Evolutionary conservation across 2,113 vertebrate genomes (phyloP), one percentile per base, ranked within the genome.

Genomic region (Indri indri): DNA sequence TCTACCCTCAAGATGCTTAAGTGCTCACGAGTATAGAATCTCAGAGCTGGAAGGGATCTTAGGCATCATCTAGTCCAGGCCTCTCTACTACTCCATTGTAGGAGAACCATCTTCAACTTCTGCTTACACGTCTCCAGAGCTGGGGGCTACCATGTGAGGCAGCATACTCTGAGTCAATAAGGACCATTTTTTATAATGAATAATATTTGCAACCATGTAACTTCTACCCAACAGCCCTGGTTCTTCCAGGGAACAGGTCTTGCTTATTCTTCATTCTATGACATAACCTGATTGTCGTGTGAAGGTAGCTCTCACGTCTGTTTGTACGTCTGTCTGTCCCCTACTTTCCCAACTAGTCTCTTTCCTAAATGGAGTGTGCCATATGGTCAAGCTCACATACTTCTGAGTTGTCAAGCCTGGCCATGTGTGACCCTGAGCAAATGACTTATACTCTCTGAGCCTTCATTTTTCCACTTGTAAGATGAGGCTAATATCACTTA

Each of bases 391-490:
- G 40, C 54, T 93, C 89, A 61, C 22, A 47, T 8, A 40, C 25
- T 80, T 84, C 71, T 30, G 63, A 22, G 30, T 84, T 82, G 32
- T 54, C 80, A 57, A 70, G 1, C 17, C 42, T 95, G 76, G 23
- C 54, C 90, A 71, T 92, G 11, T 94, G 59, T 57, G 65, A 66
- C 37, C 89, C 68, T 76, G n/a, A 68, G 23, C 25, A 27, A 84
- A 9, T 76, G 77, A 25, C 1, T 61, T 17, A 17, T 0, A 37
- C 9, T 83, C 82, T 77, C 50, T 71, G 57, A 59, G 25, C n/a
- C 47, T 95, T 85, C 7, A 6, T 94, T 93, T 95, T 25, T 90
- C 66, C 30, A 13, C 87, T 73, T 74, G 82, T 73, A 85, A 96
- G 81, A 89, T 65, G 37, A 68, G 32, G 65, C 65, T 77, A 80